A percentile compares a stretch with the other conserved stretches of the same genome.
Evolutionary conservation across 2,113 vertebrate species (phyloP).

Genomic region (Tauraco erythrolophus): DNA sequence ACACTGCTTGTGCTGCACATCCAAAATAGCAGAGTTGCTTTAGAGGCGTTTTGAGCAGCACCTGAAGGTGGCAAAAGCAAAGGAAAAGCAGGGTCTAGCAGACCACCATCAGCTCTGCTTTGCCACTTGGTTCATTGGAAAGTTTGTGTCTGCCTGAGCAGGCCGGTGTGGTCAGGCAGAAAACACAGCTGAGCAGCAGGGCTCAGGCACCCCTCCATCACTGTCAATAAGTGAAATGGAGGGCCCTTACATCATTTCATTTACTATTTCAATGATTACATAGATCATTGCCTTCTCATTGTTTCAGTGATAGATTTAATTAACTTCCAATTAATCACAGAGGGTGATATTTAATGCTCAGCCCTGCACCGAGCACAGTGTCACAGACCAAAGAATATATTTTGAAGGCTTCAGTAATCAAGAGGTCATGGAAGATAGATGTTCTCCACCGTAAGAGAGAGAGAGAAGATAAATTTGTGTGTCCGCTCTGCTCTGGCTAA

Average conservation of each 20-base stretch:
- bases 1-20: rapidly evolving
- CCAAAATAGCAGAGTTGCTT: background rate
- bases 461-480: slow-evolving; percentile 82
- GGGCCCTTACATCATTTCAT: slow-evolving; percentile 89
- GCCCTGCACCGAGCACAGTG: slow-evolving; percentile 73
- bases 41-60: background rate
- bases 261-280: slow-evolving; percentile 99
- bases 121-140: slow-evolving; percentile 41
- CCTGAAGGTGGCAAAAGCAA: background rate
- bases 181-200: slow-evolving; percentile 75
- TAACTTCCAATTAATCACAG: slow-evolving; percentile 99
- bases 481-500: slow-evolving; percentile 79
- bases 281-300: slow-evolving; percentile 99
- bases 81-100: background rate
- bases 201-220: slow-evolving; percentile 87
- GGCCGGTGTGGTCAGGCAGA: slow-evolving; percentile 74
- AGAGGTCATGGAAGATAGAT: slow-evolving; percentile 92
- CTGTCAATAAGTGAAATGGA: slow-evolving; percentile 92
- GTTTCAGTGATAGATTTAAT: slow-evolving; percentile 99
- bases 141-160: slow-evolving; percentile 57
- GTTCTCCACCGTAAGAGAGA: slow-evolving; percentile 82
- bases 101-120: slow-evolving; percentile 33
- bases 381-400: slow-evolving; percentile 87
- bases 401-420: slow-evolving; percentile 86
- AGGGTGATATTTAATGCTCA: slow-evolving; percentile 97